Base-by-base conservation (phyloP, 2,888 invertebrate species). In the Lycia hirtaria region DNA sequence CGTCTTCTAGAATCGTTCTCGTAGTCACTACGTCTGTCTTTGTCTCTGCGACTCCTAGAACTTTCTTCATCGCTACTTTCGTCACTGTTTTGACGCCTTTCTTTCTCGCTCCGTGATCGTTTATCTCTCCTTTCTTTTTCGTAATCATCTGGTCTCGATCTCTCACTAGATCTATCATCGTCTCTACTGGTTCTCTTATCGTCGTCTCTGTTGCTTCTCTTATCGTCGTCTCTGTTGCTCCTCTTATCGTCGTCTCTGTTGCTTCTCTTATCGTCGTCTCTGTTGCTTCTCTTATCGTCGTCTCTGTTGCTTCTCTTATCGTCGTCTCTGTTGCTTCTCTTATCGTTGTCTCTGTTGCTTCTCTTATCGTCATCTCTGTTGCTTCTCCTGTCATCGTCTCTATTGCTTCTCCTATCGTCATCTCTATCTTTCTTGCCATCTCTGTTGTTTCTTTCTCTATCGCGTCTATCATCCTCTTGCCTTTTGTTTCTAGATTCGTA, bases 271-370 rank as follows among this genome's bases (percentile, higher is more conserved):
- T n/a, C n/a, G n/a, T n/a, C n/a, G n/a, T 52, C 43, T 44, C 51
- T 58, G n/a, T 55, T 41, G 2, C 48, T 52, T 47, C 45, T 57
- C 17, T 67, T 56, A 19, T 65, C 65, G 47, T 70, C 62, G 17
- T 38, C 17, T 58, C 56, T 17, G 51, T 64, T 7, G 57, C 61
- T 35, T 52, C 49, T n/a, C n/a, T n/a, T n/a, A n/a, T n/a, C n/a
- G n/a, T n/a, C n/a, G n/a, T 56, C 59, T 15, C 9, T 35, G 14
- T 53, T 15, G 20, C 35, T 32, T 56, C 41, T 55, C 51, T 40
- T 55, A 35, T 56, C 51, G 47, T 54, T 55, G 44, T 47, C 59
- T 12, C 54, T 60, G n/a, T 51, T 68, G 15, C 52, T 37, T 62
- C 3, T 65, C 15, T 52, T 14, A n/a, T 56, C 53, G 44, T 67